A percentile compares a stretch with the other conserved stretches of the same genome.
Conservation (phyloP, 2,113 vertebrate species). For the Mesitornis unicolor region DNA sequence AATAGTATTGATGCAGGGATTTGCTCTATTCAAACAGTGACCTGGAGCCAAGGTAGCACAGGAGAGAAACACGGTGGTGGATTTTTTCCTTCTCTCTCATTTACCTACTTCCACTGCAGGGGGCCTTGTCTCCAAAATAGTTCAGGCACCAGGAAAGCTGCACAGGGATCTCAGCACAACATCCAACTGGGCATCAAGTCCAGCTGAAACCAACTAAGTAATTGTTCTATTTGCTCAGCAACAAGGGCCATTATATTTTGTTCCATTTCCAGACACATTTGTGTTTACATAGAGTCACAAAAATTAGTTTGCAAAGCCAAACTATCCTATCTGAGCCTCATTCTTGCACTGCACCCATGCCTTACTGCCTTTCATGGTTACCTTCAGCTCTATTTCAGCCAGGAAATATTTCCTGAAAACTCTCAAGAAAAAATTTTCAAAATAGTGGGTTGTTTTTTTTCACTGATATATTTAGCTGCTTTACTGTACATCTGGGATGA, state of each 20-base stretch:
- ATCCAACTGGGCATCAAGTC: background rate
- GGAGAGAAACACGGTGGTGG: background rate
- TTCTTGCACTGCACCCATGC: background rate
- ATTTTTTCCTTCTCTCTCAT: background rate
- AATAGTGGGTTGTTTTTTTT: background rate
- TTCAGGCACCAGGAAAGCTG: background rate
- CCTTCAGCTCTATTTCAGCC: background rate
- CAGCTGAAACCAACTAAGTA: background rate
- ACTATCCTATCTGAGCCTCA: background rate
- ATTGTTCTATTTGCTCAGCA: background rate
- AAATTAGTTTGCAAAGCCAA: background rate
- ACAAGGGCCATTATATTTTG: background rate
- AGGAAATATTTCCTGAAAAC: background rate
- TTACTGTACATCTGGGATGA: background rate
- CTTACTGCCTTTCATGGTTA: background rate
- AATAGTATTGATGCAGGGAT: background rate
- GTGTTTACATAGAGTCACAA: background rate
- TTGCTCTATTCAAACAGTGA: background rate
- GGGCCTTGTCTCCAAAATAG: background rate
- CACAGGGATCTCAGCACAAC: background rate
- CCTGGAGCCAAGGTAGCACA: background rate
- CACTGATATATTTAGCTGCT: background rate
- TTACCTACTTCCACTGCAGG: background rate
- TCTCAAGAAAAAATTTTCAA: background rate
- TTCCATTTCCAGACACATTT: background rate